Evolutionary conservation across 2,888 invertebrate genomes (phyloP).

Genomic region (Eupithecia insigniata): DNA sequence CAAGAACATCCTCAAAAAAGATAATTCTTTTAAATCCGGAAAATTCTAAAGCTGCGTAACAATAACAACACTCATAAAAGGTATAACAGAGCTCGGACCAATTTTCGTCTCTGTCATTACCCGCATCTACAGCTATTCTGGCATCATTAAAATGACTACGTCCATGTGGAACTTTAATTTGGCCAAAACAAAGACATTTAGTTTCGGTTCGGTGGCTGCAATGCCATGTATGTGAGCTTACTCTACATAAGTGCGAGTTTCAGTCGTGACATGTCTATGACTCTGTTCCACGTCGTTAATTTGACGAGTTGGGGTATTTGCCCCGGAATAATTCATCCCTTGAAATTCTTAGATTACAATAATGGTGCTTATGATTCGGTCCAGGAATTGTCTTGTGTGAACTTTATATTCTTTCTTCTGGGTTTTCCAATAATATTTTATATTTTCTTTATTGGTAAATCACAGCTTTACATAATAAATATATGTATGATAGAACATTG

Average conservation of each 20-base stretch:
- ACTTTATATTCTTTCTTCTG: too few relatives aligned
- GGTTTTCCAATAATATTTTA: too few relatives aligned
- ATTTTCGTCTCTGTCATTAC: constrained; percentile 41
- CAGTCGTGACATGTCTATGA: constrained; percentile 46
- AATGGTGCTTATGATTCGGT: too few relatives aligned
- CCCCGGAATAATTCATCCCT: constrained; percentile 56
- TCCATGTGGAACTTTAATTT: constrained; percentile 49
- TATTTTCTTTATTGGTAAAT: too few relatives aligned
- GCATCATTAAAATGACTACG: constrained; percentile 48
- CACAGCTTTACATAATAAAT: too few relatives aligned
- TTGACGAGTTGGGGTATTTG: constrained; percentile 71
- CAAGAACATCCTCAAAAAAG: neutral
- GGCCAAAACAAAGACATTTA: constrained; percentile 56
- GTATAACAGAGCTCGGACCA: neutral
- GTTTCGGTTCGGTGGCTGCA: constrained; percentile 59
- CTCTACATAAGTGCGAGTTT: constrained; percentile 64
- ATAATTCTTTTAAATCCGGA: neutral
- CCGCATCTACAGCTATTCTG: constrained; percentile 36
- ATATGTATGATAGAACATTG: too few relatives aligned
- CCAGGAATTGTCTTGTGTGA: too few relatives aligned
- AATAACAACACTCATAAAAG: constrained; percentile 16
- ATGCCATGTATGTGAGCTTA: constrained; percentile 46
- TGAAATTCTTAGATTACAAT: neutral
- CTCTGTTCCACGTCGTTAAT: constrained; percentile 74
- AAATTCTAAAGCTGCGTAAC: constrained; percentile 37